Percentiles rank a stretch among this genome's conserved stretches.
These are phyloP conservation scores for Heliothis subflexa DNA, from an alignment of 1,140 invertebrate species.

Conservation along the genomic window DNA sequence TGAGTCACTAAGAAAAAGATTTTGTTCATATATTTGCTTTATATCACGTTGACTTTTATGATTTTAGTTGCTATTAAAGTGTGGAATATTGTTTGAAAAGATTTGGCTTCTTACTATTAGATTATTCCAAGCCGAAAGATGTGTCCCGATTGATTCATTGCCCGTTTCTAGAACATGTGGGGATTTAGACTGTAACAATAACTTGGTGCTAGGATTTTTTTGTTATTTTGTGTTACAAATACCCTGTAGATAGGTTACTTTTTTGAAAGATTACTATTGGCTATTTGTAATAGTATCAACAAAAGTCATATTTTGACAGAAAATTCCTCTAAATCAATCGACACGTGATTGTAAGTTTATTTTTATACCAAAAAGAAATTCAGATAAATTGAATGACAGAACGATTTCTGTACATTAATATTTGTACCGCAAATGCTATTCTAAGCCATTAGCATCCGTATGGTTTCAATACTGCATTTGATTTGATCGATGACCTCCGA, in stretches of 20 bases:
- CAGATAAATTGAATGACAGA: slow-evolving; percentile 13
- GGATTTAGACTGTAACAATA: background rate
- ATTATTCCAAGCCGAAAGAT: background rate
- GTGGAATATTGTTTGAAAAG: slow-evolving; percentile 36
- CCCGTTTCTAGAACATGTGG: background rate
- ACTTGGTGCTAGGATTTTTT: background rate
- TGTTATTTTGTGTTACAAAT: background rate
- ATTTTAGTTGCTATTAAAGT: slow-evolving; percentile 20
- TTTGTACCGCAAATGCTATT: background rate
- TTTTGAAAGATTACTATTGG: background rate
- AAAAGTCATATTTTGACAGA: background rate
- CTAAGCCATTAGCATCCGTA: slow-evolving; percentile 1
- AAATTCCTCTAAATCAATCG: slow-evolving; percentile 18
- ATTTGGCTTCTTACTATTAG: slow-evolving; percentile 17
- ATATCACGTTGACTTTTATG: slow-evolving; percentile 39
- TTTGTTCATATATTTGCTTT: slow-evolving; percentile 34
- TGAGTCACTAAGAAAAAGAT: slow-evolving; percentile 5
- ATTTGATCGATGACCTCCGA: slow-evolving; percentile 28
- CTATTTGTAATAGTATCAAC: background rate
- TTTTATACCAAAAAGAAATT: slow-evolving; percentile 15
- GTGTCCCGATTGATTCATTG: slow-evolving; percentile 22
- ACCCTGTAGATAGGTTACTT: background rate
- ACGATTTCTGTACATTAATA: slow-evolving; percentile 19
- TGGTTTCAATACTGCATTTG: slow-evolving; percentile 31
- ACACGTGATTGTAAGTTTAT: slow-evolving; percentile 14